These are phyloP conservation scores for Tiliacea aurago DNA, from an alignment of 2,888 invertebrate genomes.

Conservation along the genomic window DNA sequence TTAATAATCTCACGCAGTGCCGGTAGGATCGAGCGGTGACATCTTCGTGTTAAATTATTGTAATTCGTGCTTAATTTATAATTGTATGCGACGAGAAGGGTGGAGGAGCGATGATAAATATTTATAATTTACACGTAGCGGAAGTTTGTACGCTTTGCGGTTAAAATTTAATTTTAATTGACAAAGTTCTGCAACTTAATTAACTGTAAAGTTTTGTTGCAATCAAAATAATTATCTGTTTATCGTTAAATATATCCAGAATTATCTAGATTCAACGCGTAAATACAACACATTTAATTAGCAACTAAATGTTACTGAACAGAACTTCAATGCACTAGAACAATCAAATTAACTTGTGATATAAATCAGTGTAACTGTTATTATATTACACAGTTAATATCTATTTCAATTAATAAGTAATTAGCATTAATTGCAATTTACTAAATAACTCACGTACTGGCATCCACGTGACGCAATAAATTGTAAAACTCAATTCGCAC, in stretches of 20 bases:
- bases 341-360: constrained; percentile 22
- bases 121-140: constrained; percentile 60
- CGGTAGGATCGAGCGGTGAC: constrained; percentile 71
- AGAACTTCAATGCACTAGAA: constrained; percentile 29
- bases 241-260: not conserved
- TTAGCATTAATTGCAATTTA: constrained; percentile 66
- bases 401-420: constrained; percentile 69
- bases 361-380: constrained; percentile 30
- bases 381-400: constrained; percentile 46
- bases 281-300: constrained; percentile 10
- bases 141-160: constrained; percentile 57
- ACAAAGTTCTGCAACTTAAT: constrained; percentile 29
- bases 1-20: constrained; percentile 41
- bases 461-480: constrained; percentile 80
- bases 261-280: constrained; percentile 1
- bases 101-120: constrained; percentile 63
- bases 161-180: constrained; percentile 46
- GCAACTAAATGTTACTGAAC: not conserved
- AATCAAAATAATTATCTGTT: constrained; percentile 4
- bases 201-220: constrained; percentile 26
- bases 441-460: constrained; percentile 71
- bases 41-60: constrained; percentile 64
- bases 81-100: constrained; percentile 69
- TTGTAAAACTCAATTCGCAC: constrained; percentile 77
- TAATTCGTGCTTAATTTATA: constrained; percentile 63